Evolutionary conservation across 1,140 invertebrate species (phyloP).

Genomic region (Aphelenchoides fujianensis): DNA sequence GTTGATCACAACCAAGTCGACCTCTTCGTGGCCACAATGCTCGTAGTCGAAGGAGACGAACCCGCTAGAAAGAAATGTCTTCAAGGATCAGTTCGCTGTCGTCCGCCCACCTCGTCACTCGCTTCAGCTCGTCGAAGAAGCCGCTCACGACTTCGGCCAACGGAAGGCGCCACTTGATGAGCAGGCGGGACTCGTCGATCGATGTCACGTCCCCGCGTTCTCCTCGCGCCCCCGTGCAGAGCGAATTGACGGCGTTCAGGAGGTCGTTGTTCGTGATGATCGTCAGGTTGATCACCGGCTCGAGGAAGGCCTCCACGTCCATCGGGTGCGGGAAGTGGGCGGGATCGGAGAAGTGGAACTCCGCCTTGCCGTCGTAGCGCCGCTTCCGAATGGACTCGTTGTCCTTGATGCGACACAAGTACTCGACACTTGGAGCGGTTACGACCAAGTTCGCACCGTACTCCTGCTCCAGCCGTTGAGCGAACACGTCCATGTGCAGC

Average conservation of each 20-base stretch:
- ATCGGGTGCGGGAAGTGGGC: conserved; percentile 63
- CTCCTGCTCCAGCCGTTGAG: conserved; percentile 87
- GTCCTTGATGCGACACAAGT: conserved; percentile 75
- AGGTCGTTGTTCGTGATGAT: conserved; percentile 77
- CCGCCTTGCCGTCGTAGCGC: conserved; percentile 68
- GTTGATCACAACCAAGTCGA: conserved; percentile 68
- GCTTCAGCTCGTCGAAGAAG: conserved; percentile 83
- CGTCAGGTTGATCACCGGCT: conserved; percentile 83
- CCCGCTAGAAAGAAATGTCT: conserved; percentile 71
- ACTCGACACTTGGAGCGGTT: conserved; percentile 89
- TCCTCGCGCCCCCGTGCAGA: conserved; percentile 74
- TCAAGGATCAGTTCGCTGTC: not conserved
- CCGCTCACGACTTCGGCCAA: conserved; percentile 88
- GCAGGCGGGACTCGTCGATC: conserved; percentile 77
- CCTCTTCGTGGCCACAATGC: conserved; percentile 75
- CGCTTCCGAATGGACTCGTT: conserved; percentile 70
- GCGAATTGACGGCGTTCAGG: conserved; percentile 61
- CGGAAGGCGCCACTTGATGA: conserved; percentile 80
- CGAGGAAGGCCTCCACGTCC: conserved; percentile 64
- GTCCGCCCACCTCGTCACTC: conserved; percentile 30
- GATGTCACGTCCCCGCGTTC: conserved; percentile 72
- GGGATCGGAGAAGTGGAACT: conserved; percentile 80
- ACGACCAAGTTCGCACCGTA: conserved; percentile 81
- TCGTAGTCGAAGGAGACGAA: conserved; percentile 98
- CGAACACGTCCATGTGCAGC: conserved; percentile 86